These are phyloP conservation scores for Tetraodon nigroviridis DNA, from an alignment of 2,113 vertebrate genomes.

Conservation along the genomic window DNA sequence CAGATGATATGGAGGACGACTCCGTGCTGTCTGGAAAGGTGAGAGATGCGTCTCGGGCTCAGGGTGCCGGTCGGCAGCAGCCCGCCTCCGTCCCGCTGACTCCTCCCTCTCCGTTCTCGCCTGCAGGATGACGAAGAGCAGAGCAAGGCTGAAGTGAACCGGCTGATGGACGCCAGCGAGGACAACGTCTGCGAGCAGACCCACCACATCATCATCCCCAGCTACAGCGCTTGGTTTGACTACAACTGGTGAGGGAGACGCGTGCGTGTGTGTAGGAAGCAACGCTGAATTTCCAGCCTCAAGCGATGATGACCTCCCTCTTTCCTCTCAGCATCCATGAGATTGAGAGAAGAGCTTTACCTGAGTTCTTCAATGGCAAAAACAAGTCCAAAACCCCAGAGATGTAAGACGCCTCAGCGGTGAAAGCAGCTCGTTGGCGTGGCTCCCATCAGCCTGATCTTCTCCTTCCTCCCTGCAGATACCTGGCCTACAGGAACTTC, in stretches of 20 bases:
- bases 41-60: constrained; percentile 24
- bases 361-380: constrained; percentile 95
- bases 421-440: no score
- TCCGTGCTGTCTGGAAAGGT: constrained; percentile 88
- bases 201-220: constrained; percentile 96
- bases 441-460: no score
- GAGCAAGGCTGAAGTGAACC: constrained; percentile 80
- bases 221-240: constrained; percentile 96
- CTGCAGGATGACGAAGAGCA: constrained; percentile 89
- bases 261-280: no score
- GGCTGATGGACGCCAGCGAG: constrained; percentile 82
- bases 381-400: constrained; percentile 98
- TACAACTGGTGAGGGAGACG: constrained; percentile 99
- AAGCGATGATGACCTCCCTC: no score
- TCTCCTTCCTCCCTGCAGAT: constrained; percentile 72
- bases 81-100: not conserved
- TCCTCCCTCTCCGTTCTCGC: not conserved
- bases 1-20: constrained; percentile 97
- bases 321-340: constrained; percentile 87
- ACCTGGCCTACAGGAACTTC: constrained; percentile 96
- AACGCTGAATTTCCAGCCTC: constrained; percentile 12
- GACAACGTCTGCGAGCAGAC: constrained; percentile 96
- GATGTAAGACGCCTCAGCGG: no score
- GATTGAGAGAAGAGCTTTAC: constrained; percentile 91
- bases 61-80: not conserved